A percentile compares a stretch with the other conserved stretches of the same genome.
These are phyloP conservation scores for Formicarius rufipectus DNA, from an alignment of 2,113 vertebrate species.

Conservation along the genomic window DNA sequence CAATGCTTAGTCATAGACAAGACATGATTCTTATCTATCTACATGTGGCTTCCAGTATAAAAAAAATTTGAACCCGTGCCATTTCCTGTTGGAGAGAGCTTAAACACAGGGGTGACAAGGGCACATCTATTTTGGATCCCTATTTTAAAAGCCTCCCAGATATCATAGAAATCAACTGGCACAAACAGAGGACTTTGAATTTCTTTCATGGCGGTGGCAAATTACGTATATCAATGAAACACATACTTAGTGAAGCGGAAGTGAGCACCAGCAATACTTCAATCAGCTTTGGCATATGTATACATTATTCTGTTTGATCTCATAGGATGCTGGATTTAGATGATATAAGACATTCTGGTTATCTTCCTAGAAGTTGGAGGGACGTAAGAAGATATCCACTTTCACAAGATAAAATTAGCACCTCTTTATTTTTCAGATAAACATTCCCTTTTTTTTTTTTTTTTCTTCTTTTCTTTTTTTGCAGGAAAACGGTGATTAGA, in stretches of 20 bases:
- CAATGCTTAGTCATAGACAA: slow-evolving; percentile 70
- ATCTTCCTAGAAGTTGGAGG: slow-evolving; percentile 71
- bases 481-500: slow-evolving; percentile 75
- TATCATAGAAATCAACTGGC: slow-evolving; percentile 73
- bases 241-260: slow-evolving; percentile 72
- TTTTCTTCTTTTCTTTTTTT: background rate
- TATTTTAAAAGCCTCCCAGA: slow-evolving; percentile 64
- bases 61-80: slow-evolving; percentile 74
- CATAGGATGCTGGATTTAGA: slow-evolving; percentile 73
- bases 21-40: slow-evolving; percentile 74
- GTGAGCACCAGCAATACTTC: slow-evolving; percentile 73
- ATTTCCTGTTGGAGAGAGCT: slow-evolving; percentile 77
- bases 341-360: slow-evolving; percentile 74
- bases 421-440: slow-evolving; percentile 74
- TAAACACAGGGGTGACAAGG: slow-evolving; percentile 71
- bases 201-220: slow-evolving; percentile 65
- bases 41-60: slow-evolving; percentile 70
- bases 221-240: slow-evolving; percentile 73
- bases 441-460: slow-evolving; percentile 40
- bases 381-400: slow-evolving; percentile 72
- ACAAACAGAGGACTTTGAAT: slow-evolving; percentile 66
- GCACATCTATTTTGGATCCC: slow-evolving; percentile 76
- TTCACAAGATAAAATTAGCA: slow-evolving; percentile 81
- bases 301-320: slow-evolving; percentile 82
- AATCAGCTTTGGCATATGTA: slow-evolving; percentile 81